phyloP scores from a whole-genome alignment of 2,888 invertebrate genomes.

The Argyresthia albistria region DNA sequence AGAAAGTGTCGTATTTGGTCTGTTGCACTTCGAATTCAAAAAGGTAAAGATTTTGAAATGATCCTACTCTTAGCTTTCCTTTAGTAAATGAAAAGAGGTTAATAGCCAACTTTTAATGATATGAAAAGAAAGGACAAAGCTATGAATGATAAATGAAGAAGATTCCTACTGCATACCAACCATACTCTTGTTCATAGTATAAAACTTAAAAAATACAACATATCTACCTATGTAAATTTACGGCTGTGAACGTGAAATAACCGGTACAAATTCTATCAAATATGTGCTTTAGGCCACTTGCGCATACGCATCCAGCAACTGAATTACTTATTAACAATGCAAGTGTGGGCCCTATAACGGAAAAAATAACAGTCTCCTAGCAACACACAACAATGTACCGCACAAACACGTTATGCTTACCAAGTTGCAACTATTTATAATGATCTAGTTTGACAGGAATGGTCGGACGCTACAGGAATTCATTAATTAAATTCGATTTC shows the following conservation, averaged over 20 bases:
- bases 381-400: too few species aligned
- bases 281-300: background rate
- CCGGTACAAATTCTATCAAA: background rate
- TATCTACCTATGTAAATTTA: too few species aligned
- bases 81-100: background rate
- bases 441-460: background rate
- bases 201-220: too few species aligned
- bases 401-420: too few species aligned
- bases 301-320: background rate
- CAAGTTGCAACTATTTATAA: too few species aligned
- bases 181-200: too few species aligned
- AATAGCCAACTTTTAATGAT: too few species aligned
- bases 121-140: too few species aligned
- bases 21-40: background rate
- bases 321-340: background rate
- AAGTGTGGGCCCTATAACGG: background rate
- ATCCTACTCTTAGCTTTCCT: background rate
- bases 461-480: background rate
- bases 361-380: background rate
- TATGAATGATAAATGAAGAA: too few species aligned
- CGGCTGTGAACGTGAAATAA: too few species aligned
- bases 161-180: too few species aligned
- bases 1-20: background rate
- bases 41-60: background rate
- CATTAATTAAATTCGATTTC: background rate